Base-by-base conservation (phyloP, 1,140 invertebrate species). In the Drosophila leontia region DNA sequence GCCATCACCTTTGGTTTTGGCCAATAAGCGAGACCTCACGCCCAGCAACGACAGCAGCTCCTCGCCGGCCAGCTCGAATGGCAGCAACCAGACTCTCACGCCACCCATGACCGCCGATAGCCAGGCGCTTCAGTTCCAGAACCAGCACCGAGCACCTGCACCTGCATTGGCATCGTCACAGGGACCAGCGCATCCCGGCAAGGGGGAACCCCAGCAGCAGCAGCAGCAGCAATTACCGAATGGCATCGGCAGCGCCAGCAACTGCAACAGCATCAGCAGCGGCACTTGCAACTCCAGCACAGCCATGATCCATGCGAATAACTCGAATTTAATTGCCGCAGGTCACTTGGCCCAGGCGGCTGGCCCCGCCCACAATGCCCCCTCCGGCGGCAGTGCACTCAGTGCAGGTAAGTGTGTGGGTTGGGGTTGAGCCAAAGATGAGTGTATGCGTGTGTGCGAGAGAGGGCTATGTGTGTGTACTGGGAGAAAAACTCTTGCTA, bases 21-120 rank as follows among this genome's bases (percentile, higher is more conserved):
- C 64, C 57, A 57, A 51, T 42, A 88, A 88, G 32, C 63, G 83
- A 19, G 88, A 91, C 50, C 70, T 91, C 39, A 91, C 88, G 29
- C 76, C 90, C 34, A 80, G 84, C 50, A 72, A 72, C 63, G 78
- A 74, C 29, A 80, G 78, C 19, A 90, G 80, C 69, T 83, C 76
- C 41, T 87, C 84, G 35, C 80, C 91, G 55, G 80, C 83, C 53
- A 91, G 91, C 62, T 92, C 88, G 72, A 92, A 92, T 91, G 91
- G 91, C 68, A 92, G 91, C 75, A 92, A 92, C 91, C 88, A 91
- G 51, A 92, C 91, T 7, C 80, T 92, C 26, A 92, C 91, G 50
- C 91, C 91, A 76, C 91, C 91, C 83, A 86, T 92, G 91, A 92
- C 91, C 67, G 80, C 82, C 65, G 91, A 92, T 62, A 91, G 86